Base-by-base conservation (phyloP, 2,113 vertebrate species). In the Percina caprodes region DNA sequence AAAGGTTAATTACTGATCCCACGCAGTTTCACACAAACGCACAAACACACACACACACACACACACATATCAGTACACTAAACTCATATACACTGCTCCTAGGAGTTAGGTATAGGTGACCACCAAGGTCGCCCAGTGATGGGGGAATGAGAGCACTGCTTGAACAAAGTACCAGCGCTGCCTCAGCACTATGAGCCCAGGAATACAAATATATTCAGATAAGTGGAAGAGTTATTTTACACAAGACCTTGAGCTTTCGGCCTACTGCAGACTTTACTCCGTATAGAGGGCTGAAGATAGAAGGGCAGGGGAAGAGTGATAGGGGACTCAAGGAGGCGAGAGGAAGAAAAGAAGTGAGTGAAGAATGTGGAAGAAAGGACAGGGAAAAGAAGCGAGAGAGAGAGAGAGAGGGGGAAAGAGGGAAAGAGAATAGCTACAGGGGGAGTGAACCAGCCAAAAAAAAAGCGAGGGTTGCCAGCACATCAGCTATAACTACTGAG, bases 241-340 rank as follows among this genome's bases (percentile, higher is more conserved):
- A 80, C 81, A 74, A 89, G 91, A 91, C 88, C 90, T 91, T 88
- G 87, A 89, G 88, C 86, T 74, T 74, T 77, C 9, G 48, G 75
- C 76, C 67, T 21, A 68, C 54, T 68, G 71, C 72, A 78, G 58
- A 84, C 75, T 86, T 88, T 60, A 83, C 66, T 75, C 83, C 71
- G 30, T 51, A 59, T 54, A 75, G 62, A 59, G 39, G 61, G 18
- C 30, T 73, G 79, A 42, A 74, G 67, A 75, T 51, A 56, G 80
- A 51, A 74, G 80, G 70, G 72, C 48, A 33, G 72, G 49, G 72
- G 48, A 45, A 58, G 76, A 86, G 26, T 30, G 75, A 82, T 69
- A 42, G 60, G 39, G 30, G 56, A 67, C 62, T 49, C 51, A 52
- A 62, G 55, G 74, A 77, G 58, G 84, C 77, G 75, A 15, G 0